A percentile compares a stretch with the other conserved stretches of the same genome.
These are phyloP conservation scores for Holothuria scabra DNA, from an alignment of 53 echinoderm and acorn worm genomes.

Conservation along the genomic window DNA sequence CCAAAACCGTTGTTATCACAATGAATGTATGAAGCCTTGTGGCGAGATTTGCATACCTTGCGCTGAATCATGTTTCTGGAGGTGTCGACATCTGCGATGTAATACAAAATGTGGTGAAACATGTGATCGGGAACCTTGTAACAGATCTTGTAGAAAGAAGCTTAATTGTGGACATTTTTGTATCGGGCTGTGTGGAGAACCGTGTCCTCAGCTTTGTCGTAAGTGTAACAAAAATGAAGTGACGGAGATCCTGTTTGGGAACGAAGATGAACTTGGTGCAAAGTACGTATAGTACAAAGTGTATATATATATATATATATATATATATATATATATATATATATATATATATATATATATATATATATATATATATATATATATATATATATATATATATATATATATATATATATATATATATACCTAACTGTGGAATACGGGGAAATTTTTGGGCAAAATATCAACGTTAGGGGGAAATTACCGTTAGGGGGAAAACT, in stretches of 20 bases:
- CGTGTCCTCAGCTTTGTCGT: slow-evolving; percentile 79
- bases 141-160: slow-evolving; percentile 58
- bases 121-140: slow-evolving; percentile 76
- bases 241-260: slow-evolving; percentile 79
- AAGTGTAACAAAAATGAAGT: slow-evolving; percentile 77
- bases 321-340: no score
- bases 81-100: slow-evolving; percentile 51
- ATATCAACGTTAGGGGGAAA: no score
- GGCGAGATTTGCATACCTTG: slow-evolving; percentile 64
- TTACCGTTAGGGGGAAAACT: no score
- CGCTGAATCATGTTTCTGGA: slow-evolving; percentile 59
- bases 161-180: slow-evolving; percentile 80
- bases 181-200: slow-evolving; percentile 92
- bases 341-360: no score
- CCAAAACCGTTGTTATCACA: slow-evolving; percentile 64
- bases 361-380: no score
- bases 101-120: slow-evolving; percentile 69
- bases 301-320: no score
- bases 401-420: no score
- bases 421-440: no score
- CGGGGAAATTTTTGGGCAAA: no score
- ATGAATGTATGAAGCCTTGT: slow-evolving; percentile 61
- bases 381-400: no score
- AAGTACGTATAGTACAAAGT: slow-evolving; percentile 24
- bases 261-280: slow-evolving; percentile 80